Evolutionary conservation across 2,113 vertebrate genomes (phyloP).

Genomic region (Heterochromis multidens): DNA sequence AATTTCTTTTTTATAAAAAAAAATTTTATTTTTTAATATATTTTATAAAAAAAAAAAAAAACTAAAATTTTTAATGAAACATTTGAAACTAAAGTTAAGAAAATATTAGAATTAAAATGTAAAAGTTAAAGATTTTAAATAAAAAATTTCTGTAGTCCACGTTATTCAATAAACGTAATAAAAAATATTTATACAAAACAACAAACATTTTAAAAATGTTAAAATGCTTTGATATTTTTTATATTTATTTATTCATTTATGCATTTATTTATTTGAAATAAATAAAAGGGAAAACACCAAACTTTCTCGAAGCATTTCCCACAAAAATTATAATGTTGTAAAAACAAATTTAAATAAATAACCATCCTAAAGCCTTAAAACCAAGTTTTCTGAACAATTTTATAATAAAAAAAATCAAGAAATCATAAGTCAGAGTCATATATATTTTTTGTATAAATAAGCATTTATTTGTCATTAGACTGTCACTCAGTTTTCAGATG

Average conservation of each 20-base stretch:
- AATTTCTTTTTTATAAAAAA: too few relatives aligned
- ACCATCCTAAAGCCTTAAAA: background rate
- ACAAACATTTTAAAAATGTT: background rate
- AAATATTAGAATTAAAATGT: background rate
- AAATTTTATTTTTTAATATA: too few relatives aligned
- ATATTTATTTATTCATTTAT: background rate
- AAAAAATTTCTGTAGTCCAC: background rate
- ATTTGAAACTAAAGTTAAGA: background rate
- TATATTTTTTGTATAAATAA: constrained; percentile 85
- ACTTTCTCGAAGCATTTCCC: accelerated
- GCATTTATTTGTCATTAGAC: constrained; percentile 80
- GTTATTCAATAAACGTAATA: background rate
- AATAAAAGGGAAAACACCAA: background rate
- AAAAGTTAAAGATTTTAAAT: background rate
- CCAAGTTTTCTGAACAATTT: background rate
- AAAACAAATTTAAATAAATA: background rate
- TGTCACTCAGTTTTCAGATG: constrained; percentile 81
- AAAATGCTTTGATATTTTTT: background rate
- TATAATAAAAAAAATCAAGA: too few relatives aligned
- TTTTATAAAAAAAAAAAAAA: too few relatives aligned
- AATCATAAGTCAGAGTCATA: background rate
- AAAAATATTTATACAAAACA: background rate
- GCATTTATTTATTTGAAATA: background rate
- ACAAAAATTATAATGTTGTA: background rate
- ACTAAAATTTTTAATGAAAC: background rate